phyloP scores from a whole-genome alignment of 2,113 vertebrate genomes.

The Otolemur garnettii region DNA sequence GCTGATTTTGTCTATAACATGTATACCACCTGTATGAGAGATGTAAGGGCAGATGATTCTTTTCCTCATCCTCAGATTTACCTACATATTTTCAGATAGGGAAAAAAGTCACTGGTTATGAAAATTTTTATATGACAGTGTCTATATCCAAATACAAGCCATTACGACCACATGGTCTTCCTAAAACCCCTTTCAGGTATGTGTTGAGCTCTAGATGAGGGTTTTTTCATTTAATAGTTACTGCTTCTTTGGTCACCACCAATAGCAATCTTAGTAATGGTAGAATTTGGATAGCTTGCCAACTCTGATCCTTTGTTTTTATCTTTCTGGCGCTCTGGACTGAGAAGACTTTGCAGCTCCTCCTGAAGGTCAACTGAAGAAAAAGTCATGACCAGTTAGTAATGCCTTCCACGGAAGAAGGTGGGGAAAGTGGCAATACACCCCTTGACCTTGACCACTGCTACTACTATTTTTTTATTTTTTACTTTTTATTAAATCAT shows the following conservation, averaged over 20 bases:
- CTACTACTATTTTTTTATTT: too few species aligned
- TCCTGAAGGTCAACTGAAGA: neutral
- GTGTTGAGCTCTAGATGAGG: neutral
- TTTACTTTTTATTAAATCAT: too few species aligned
- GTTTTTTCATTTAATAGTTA: neutral
- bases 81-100: neutral
- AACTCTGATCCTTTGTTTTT: neutral
- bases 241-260: neutral
- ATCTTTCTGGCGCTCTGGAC: neutral
- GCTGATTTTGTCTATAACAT: neutral
- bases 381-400: neutral
- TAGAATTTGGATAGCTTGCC: neutral
- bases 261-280: neutral
- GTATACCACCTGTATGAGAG: neutral
- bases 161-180: neutral
- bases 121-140: neutral
- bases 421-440: neutral
- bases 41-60: neutral
- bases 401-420: neutral
- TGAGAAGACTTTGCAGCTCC: neutral
- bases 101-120: neutral
- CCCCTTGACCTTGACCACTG: neutral
- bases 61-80: neutral
- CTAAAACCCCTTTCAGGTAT: neutral
- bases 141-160: neutral